These are phyloP conservation scores for Musca vetustissima DNA, from an alignment of 1,140 invertebrate genomes.

Conservation along the genomic window DNA sequence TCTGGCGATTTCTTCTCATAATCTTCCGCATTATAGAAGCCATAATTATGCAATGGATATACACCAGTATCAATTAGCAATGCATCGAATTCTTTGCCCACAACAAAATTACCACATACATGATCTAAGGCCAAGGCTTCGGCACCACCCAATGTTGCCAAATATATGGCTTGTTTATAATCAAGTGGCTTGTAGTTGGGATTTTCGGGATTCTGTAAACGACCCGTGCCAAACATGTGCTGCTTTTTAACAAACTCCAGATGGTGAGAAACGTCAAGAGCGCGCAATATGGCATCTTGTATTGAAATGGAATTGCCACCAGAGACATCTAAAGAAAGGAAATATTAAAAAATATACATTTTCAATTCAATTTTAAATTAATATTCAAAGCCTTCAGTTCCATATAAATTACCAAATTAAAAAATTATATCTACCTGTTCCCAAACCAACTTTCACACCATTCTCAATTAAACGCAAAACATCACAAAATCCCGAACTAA, in stretches of 20 bases:
- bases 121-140: slow-evolving; percentile 73
- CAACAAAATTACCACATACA: slow-evolving; percentile 75
- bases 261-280: slow-evolving; percentile 74
- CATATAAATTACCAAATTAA: too few species aligned
- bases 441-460: slow-evolving; percentile 77
- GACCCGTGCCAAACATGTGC: slow-evolving; percentile 39
- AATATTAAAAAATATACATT: too few species aligned
- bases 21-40: slow-evolving; percentile 32
- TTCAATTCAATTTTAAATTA: too few species aligned
- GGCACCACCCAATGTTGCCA: slow-evolving; percentile 85
- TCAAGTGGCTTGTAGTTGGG: slow-evolving; percentile 59
- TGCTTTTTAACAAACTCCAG: slow-evolving; percentile 58
- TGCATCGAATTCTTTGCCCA: slow-evolving; percentile 86
- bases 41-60: slow-evolving; percentile 62
- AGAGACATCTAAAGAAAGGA: slow-evolving; percentile 69
- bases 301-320: slow-evolving; percentile 79
- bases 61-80: slow-evolving; percentile 65
- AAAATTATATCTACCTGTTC: slow-evolving; percentile 60
- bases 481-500: slow-evolving; percentile 84
- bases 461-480: slow-evolving; percentile 65
- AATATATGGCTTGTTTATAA: slow-evolving; percentile 77
- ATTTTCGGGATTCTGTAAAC: slow-evolving; percentile 23
- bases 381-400: too few species aligned
- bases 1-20: slow-evolving; percentile 33
- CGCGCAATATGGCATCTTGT: slow-evolving; percentile 71